Percentiles rank a stretch among this genome's conserved stretches.
Evolutionary conservation across 2,888 invertebrate genomes (phyloP).

Genomic region (Acanthosepion esculentum): DNA sequence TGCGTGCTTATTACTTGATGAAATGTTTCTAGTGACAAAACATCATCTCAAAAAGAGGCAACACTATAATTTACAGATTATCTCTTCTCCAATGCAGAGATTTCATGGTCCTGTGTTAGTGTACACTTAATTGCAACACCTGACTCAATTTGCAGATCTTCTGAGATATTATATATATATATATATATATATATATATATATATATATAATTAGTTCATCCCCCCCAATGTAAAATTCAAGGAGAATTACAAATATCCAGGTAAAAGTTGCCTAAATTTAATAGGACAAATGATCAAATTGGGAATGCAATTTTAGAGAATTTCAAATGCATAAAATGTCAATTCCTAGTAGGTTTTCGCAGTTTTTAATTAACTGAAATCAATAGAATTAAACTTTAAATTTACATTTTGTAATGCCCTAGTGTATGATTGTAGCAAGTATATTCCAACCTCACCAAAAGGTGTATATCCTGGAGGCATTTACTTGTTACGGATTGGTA

Average conservation of each 20-base stretch:
- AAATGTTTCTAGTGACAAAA: not conserved
- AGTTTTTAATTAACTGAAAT: no score
- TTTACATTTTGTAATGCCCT: no score
- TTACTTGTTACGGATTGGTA: no score
- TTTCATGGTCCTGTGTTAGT: not conserved
- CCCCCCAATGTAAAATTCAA: no score
- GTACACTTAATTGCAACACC: not conserved
- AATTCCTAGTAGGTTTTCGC: no score
- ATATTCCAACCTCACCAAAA: not conserved
- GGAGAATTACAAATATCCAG: no score
- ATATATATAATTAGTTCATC: not conserved
- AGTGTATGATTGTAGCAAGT: no score
- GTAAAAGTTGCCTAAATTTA: no score
- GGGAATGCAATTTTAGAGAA: no score
- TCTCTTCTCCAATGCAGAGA: not conserved
- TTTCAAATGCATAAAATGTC: no score
- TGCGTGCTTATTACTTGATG: not conserved
- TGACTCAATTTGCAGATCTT: not conserved
- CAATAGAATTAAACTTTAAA: no score
- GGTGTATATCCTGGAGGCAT: not conserved
- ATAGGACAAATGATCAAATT: no score
- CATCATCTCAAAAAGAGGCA: not conserved
- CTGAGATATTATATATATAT: not conserved
- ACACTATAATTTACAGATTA: conserved; percentile 33
- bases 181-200: not conserved